These are phyloP conservation scores for Cirrhinus molitorella DNA, from an alignment of 2,797 vertebrate genomes.

Conservation along the genomic window DNA sequence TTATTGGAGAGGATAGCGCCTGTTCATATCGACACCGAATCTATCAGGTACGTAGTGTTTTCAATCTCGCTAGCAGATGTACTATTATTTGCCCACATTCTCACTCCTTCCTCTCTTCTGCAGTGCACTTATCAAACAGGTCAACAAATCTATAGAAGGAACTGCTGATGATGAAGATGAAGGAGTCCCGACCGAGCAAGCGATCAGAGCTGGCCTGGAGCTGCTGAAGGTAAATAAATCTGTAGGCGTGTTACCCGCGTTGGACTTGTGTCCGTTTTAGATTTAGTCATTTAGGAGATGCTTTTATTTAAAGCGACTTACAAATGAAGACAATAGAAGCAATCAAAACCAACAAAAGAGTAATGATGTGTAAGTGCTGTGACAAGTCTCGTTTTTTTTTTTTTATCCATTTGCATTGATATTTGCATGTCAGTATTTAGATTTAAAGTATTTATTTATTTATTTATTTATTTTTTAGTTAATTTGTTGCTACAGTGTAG, in stretches of 20 bases:
- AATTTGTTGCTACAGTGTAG: not conserved
- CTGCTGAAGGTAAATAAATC: slow-evolving; percentile 89
- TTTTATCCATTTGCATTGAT: not conserved
- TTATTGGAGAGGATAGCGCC: slow-evolving; percentile 96
- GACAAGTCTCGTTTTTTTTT: not conserved
- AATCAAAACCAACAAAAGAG: too few species aligned
- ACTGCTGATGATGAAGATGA: slow-evolving; percentile 98
- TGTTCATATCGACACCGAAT: slow-evolving; percentile 96
- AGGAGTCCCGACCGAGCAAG: slow-evolving; percentile 93
- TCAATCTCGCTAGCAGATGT: too few species aligned
- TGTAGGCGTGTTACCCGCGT: not conserved
- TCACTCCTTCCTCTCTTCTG: not conserved
- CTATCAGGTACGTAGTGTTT: slow-evolving; percentile 94
- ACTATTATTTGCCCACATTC: not conserved
- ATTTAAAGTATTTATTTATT: not conserved
- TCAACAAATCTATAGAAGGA: slow-evolving; percentile 98
- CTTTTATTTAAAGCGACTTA: not conserved
- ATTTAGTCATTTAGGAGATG: too few species aligned
- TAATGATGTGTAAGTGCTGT: not conserved
- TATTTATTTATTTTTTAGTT: too few species aligned
- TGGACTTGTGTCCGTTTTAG: not conserved
- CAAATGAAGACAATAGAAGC: too few species aligned
- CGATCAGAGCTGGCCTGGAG: slow-evolving; percentile 96
- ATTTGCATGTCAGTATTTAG: not conserved
- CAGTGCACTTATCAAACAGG: slow-evolving; percentile 96